Evolutionary conservation across 2,888 invertebrate species (phyloP).

Genomic region (Eremobia ochroleuca): DNA sequence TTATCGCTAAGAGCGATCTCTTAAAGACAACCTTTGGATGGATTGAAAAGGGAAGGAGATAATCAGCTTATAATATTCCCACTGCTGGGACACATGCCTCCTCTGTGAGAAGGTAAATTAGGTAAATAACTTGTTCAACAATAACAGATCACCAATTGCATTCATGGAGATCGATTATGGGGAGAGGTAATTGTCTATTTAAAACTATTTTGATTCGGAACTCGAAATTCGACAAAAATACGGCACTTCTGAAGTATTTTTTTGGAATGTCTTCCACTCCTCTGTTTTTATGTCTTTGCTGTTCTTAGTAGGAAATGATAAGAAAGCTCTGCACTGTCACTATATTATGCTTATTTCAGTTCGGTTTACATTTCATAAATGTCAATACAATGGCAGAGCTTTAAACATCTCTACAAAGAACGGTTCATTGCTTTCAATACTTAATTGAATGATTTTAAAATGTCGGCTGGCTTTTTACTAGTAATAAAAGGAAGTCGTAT

Average conservation of each 20-base stretch:
- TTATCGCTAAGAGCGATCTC: too few species aligned
- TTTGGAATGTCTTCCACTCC: slow-evolving; percentile 11
- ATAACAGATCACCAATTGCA: not conserved
- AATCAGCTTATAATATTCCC: too few species aligned
- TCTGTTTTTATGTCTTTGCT: slow-evolving; percentile 47
- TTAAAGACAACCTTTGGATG: too few species aligned
- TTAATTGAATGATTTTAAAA: slow-evolving; percentile 49
- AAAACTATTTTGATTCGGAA: not conserved
- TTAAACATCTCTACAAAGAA: slow-evolving; percentile 34
- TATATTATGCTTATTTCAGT: slow-evolving; percentile 35
- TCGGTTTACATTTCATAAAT: slow-evolving; percentile 50
- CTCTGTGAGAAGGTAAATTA: not conserved
- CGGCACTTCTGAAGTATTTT: slow-evolving; percentile 22
- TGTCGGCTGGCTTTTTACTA: slow-evolving; percentile 16
- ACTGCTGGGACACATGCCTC: too few species aligned
- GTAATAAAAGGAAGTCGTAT: slow-evolving; percentile 32
- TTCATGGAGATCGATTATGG: not conserved
- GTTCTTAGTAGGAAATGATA: slow-evolving; percentile 40
- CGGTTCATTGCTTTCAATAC: slow-evolving; percentile 37
- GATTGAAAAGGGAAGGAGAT: too few species aligned
- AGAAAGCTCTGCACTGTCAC: slow-evolving; percentile 39
- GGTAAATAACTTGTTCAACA: not conserved
- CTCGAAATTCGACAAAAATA: not conserved
- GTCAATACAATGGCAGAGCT: slow-evolving; percentile 30
- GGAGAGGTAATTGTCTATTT: not conserved